phyloP scores from a whole-genome alignment of 2,888 invertebrate genomes.

The Xestobium rufovillosum region DNA sequence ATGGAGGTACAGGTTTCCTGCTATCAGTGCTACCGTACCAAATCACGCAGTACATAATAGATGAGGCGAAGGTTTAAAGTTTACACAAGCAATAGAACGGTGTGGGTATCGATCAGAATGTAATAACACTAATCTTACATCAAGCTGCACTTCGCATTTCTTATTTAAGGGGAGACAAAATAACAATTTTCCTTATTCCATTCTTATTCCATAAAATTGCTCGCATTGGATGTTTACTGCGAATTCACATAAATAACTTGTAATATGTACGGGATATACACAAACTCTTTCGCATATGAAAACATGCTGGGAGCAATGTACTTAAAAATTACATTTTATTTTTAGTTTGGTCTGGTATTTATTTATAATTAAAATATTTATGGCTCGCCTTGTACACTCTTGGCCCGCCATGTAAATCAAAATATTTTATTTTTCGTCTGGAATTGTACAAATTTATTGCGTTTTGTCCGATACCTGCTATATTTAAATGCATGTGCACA shows the following conservation, averaged over 20 bases:
- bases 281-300: not conserved
- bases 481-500: no score
- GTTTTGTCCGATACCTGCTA: no score
- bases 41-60: conserved; percentile 34
- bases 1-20: no score
- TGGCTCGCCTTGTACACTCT: conserved; percentile 33
- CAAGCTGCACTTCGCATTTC: conserved; percentile 33
- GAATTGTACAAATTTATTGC: no score
- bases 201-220: conserved; percentile 25
- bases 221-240: conserved; percentile 19
- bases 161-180: conserved; percentile 35
- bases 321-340: conserved; percentile 39
- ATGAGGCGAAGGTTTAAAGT: conserved; percentile 37
- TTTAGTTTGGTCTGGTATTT: conserved; percentile 39
- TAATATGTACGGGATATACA: no score
- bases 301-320: conserved; percentile 31
- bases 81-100: conserved; percentile 38
- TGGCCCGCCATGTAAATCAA: conserved; percentile 27
- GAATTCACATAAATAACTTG: no score
- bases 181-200: conserved; percentile 33
- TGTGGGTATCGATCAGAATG: conserved; percentile 36
- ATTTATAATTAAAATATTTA: conserved; percentile 41
- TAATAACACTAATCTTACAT: conserved; percentile 38
- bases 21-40: conserved; percentile 26
- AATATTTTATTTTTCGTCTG: conserved; percentile 29